phyloP scores from a whole-genome alignment of 2,888 invertebrate species.

The Dione juno region DNA sequence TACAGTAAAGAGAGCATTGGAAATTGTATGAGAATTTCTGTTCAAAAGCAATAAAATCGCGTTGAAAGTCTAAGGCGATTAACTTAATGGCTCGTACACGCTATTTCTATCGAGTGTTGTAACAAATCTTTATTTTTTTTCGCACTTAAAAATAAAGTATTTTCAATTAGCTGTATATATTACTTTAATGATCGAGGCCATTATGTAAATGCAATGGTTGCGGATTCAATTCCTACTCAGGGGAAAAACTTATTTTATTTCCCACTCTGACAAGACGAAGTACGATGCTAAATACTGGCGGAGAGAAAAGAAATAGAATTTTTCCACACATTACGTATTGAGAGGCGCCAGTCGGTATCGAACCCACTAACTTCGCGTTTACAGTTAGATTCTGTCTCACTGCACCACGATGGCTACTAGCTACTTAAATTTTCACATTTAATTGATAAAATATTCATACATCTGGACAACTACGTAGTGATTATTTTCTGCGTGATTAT shows the following conservation, averaged over 20 bases:
- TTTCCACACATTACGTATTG: too few relatives aligned
- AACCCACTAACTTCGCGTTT: too few relatives aligned
- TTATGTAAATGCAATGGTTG: neutral
- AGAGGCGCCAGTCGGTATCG: too few relatives aligned
- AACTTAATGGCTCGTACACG: constrained; percentile 72
- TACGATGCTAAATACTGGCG: too few relatives aligned
- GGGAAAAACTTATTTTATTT: neutral
- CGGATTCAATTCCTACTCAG: neutral
- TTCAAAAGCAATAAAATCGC: constrained; percentile 6
- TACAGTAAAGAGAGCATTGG: constrained; percentile 19
- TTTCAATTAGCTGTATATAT: constrained; percentile 46
- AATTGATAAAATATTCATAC: neutral
- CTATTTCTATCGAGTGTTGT: constrained; percentile 72
- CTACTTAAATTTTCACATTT: too few relatives aligned
- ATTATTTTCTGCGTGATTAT: too few relatives aligned
- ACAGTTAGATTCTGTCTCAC: too few relatives aligned
- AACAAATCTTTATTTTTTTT: constrained; percentile 55
- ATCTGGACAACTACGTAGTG: too few relatives aligned
- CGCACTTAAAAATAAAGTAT: constrained; percentile 56
- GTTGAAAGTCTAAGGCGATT: constrained; percentile 54
- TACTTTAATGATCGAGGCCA: neutral
- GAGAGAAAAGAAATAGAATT: too few relatives aligned
- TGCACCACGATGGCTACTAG: too few relatives aligned
- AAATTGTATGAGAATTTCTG: neutral
- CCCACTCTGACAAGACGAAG: neutral